phyloP scores from a whole-genome alignment of 92 coral and sea anemone species.

The Zoanthus sociatus region DNA sequence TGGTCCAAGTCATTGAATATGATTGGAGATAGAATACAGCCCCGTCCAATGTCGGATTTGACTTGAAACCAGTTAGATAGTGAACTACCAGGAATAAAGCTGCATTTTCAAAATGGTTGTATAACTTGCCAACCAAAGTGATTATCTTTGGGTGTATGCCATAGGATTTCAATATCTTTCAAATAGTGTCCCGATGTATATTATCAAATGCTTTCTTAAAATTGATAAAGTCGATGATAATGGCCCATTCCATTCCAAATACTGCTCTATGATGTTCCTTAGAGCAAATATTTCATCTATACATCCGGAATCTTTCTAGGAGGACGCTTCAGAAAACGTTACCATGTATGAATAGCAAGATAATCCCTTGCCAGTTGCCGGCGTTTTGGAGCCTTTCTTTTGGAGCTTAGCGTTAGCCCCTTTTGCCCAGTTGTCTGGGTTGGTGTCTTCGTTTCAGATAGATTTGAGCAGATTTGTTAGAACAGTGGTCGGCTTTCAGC shows the following conservation, averaged over 20 bases:
- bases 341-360: background rate
- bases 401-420: background rate
- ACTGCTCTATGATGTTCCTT: conserved; percentile 50
- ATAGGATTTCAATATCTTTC: background rate
- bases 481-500: conserved; percentile 1
- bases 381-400: background rate
- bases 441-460: background rate
- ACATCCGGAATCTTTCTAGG: conserved; percentile 21
- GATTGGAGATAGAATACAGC: conserved; percentile 43
- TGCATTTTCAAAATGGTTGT: conserved; percentile 44
- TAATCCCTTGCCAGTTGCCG: conserved; percentile 29
- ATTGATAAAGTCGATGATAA: conserved; percentile 48
- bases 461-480: background rate
- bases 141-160: conserved; percentile 39
- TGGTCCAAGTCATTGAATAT: conserved; percentile 18
- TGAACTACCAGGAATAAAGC: background rate
- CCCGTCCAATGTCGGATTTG: conserved; percentile 38
- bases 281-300: conserved; percentile 42
- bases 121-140: conserved; percentile 18
- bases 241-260: conserved; percentile 45
- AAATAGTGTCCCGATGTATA: background rate
- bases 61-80: conserved; percentile 33
- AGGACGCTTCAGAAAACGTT: background rate
- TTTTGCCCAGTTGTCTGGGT: conserved; percentile 23
- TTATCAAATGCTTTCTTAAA: conserved; percentile 33